Percentiles rank a stretch among this genome's conserved stretches.
These are phyloP conservation scores for Styela clava DNA, from an alignment of 23 tunicate genomes.

Conservation along the genomic window DNA sequence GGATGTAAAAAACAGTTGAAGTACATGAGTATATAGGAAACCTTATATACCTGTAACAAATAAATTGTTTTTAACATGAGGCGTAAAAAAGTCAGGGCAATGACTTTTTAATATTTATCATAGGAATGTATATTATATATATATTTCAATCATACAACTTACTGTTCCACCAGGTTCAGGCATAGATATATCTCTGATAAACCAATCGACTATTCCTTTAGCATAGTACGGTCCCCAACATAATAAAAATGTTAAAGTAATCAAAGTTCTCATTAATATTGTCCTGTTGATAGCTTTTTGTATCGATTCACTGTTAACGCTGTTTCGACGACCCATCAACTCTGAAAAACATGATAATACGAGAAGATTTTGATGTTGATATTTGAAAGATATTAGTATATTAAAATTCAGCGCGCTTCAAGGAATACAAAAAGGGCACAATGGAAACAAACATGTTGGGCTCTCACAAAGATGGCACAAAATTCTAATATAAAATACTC, in stretches of 20 bases:
- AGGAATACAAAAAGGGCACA: too few species aligned
- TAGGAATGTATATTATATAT: too few species aligned
- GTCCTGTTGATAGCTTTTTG: slow-evolving; percentile 46
- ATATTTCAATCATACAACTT: too few species aligned
- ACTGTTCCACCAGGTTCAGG: background rate
- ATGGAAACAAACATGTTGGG: too few species aligned
- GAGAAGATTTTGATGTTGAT: too few species aligned
- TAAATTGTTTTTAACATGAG: too few species aligned
- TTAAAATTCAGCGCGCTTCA: too few species aligned
- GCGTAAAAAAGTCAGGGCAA: too few species aligned
- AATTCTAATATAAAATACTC: too few species aligned
- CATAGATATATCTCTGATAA: background rate
- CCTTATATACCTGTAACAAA: slow-evolving; percentile 30
- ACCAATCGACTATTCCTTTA: slow-evolving; percentile 81
- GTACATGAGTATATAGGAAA: slow-evolving; percentile 67
- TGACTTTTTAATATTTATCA: too few species aligned
- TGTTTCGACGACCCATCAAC: slow-evolving; percentile 21
- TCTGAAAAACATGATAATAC: background rate
- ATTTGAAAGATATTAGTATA: too few species aligned
- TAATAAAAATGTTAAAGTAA: slow-evolving; percentile 56
- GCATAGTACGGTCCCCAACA: slow-evolving; percentile 93
- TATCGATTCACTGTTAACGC: slow-evolving; percentile 43
- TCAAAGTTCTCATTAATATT: slow-evolving; percentile 39
- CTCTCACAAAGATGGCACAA: too few species aligned
- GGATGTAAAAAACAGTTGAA: slow-evolving; percentile 75